These are phyloP conservation scores for Macrotis lagotis DNA, from an alignment of 2,113 vertebrate genomes.

Conservation along the genomic window DNA sequence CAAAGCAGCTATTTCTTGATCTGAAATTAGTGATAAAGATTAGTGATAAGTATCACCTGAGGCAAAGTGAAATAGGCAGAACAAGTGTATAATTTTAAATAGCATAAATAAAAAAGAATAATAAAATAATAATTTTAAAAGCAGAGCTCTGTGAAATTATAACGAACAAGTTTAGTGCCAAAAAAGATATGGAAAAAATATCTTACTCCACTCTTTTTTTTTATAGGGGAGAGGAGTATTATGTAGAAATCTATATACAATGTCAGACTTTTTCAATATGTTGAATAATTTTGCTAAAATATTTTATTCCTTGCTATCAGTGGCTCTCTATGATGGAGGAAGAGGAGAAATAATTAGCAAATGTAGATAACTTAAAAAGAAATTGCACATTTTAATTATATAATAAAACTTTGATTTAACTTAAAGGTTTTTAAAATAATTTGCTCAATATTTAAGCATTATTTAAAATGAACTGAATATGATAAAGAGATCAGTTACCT, in stretches of 20 bases:
- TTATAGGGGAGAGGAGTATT: neutral
- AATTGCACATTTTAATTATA: neutral
- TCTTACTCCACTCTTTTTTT: neutral
- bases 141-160: neutral
- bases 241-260: neutral
- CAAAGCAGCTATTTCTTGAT: neutral
- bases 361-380: neutral
- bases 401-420: neutral
- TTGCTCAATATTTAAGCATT: neutral
- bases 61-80: neutral
- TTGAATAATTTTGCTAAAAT: neutral
- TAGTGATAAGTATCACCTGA: neutral
- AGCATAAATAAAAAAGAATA: neutral
- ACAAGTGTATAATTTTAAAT: neutral
- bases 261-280: neutral
- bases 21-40: neutral
- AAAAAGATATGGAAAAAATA: neutral
- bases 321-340: neutral
- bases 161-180: neutral
- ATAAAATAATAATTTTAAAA: neutral
- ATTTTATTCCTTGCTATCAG: neutral
- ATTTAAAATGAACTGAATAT: neutral
- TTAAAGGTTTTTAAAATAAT: neutral
- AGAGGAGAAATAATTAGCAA: neutral
- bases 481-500: neutral